These are phyloP conservation scores for Pachyrhynchus sulphureomaculatus DNA, from an alignment of 1,140 invertebrate species.

Conservation along the genomic window DNA sequence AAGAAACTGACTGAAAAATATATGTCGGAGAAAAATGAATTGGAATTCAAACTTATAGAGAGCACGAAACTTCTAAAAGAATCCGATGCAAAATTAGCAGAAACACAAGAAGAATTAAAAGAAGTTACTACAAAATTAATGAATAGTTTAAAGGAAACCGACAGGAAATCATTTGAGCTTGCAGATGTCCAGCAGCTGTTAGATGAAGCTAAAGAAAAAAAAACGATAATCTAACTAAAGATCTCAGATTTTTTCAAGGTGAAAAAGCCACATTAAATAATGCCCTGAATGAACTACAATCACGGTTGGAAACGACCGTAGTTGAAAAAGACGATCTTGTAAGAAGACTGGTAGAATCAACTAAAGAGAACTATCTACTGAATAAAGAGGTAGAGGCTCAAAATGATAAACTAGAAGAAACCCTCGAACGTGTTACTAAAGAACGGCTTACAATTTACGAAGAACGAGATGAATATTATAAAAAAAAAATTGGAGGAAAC, in stretches of 20 bases:
- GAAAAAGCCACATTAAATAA: background rate
- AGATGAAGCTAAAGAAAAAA: background rate
- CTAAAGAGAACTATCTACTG: background rate
- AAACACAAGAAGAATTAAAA: constrained; percentile 1
- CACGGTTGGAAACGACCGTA: no score
- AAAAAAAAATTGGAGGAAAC: background rate
- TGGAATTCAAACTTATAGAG: constrained; percentile 3
- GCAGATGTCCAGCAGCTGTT: background rate
- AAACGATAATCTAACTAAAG: background rate
- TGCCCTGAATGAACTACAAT: background rate
- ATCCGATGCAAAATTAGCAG: constrained; percentile 4
- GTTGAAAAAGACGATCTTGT: no score
- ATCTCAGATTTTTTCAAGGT: background rate
- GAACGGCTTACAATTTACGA: background rate
- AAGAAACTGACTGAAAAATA: constrained; percentile 1
- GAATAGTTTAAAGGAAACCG: constrained; percentile 1
- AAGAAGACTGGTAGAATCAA: background rate
- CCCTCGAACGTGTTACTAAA: background rate
- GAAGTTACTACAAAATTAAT: background rate
- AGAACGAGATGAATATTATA: background rate
- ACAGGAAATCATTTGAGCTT: background rate
- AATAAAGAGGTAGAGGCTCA: background rate
- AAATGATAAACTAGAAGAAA: background rate
- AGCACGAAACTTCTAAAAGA: background rate
- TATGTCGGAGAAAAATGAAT: constrained; percentile 5